Conservation (phyloP, 1,140 invertebrate species). For the Camponotus vicinus region DNA sequence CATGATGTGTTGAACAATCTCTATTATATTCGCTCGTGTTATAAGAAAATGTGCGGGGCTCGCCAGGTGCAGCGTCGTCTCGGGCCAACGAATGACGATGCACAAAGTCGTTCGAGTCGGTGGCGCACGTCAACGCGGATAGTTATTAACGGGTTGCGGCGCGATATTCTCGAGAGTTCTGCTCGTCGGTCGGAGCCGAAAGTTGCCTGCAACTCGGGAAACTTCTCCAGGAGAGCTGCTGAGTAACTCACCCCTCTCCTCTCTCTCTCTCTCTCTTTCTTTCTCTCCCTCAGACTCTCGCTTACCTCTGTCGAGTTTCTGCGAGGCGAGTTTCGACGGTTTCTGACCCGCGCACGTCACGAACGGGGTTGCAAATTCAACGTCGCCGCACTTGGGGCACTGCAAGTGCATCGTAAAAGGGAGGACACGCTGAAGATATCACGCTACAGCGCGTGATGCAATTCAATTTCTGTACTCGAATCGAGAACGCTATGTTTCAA, state of each 20-base stretch:
- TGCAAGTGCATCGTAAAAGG: constrained; percentile 56
- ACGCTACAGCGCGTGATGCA: background rate
- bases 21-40: background rate
- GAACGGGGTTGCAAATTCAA: constrained; percentile 67
- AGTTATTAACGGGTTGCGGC: constrained; percentile 57
- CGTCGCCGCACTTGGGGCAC: constrained; percentile 9
- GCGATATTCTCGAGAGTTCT: constrained; percentile 61
- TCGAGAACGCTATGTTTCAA: background rate
- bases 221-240: constrained; percentile 33
- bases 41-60: background rate
- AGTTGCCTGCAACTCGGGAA: constrained; percentile 57
- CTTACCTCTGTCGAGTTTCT: constrained; percentile 44
- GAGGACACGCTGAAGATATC: constrained; percentile 21
- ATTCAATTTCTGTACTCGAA: constrained; percentile 3
- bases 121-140: constrained; percentile 45
- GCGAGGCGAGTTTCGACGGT: constrained; percentile 18
- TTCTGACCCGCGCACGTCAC: constrained; percentile 28
- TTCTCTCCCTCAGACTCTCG: background rate
- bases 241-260: constrained; percentile 25
- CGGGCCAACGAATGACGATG: constrained; percentile 58
- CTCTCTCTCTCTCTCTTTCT: background rate
- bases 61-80: constrained; percentile 61
- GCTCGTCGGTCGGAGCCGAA: constrained; percentile 51
- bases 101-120: constrained; percentile 39
- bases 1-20: background rate